Conservation (phyloP, 2,888 invertebrate genomes). For the Polyommatus iphigenia region DNA sequence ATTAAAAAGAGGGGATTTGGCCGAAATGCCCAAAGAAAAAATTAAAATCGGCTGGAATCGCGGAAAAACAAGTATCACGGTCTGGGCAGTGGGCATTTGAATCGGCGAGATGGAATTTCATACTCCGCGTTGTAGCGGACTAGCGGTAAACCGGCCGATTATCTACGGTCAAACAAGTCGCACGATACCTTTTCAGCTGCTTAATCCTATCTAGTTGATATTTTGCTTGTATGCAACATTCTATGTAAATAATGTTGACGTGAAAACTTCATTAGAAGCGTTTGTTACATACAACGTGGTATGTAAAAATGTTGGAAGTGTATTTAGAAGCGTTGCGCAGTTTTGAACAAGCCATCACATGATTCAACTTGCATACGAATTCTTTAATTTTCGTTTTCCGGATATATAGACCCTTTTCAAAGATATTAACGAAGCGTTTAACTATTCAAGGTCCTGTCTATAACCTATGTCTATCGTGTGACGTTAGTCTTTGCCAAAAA, state of each 20-base stretch:
- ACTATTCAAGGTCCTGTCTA: no score
- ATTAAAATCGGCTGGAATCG: background rate
- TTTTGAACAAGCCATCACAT: background rate
- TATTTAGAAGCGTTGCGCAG: no score
- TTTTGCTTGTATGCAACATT: background rate
- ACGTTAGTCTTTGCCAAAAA: no score
- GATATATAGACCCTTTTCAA: no score
- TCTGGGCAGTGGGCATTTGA: background rate
- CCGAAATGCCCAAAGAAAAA: no score
- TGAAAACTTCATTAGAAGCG: no score
- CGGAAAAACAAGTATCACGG: background rate
- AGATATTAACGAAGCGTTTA: no score
- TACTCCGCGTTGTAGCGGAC: slow-evolving; percentile 35
- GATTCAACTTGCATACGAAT: background rate
- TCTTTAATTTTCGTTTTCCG: background rate
- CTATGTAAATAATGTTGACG: background rate
- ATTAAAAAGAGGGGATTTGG: no score
- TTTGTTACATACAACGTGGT: no score
- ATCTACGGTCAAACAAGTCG: slow-evolving; percentile 34
- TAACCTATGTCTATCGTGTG: no score
- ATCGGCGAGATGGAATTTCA: slow-evolving; percentile 24
- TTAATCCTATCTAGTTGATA: slow-evolving; percentile 10
- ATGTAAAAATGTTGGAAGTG: no score
- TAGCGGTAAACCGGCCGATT: slow-evolving; percentile 39
- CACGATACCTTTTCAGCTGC: slow-evolving; percentile 22